Conservation (phyloP, 2,888 invertebrate genomes). For the Octonoba sinensis region DNA sequence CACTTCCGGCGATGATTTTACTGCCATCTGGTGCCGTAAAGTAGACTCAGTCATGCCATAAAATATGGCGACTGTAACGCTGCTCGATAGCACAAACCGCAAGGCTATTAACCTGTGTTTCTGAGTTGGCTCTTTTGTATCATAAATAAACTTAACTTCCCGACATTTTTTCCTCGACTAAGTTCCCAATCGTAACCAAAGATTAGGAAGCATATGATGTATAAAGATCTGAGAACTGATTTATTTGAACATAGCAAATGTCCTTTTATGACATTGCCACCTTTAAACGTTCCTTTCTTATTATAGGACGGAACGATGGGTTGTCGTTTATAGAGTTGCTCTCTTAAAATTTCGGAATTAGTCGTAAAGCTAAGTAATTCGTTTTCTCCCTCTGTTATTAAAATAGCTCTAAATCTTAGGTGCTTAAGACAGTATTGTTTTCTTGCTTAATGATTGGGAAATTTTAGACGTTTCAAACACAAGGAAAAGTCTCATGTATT, state of each 20-base stretch:
- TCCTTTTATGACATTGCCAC: slow-evolving; percentile 20
- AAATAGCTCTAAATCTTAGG: background rate
- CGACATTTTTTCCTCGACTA: slow-evolving; percentile 6
- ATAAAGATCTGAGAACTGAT: slow-evolving; percentile 16
- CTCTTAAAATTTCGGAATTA: slow-evolving; percentile 27
- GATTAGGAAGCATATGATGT: background rate
- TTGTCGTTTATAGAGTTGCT: slow-evolving; percentile 6
- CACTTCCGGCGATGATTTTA: slow-evolving; percentile 47
- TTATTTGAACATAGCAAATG: slow-evolving; percentile 17
- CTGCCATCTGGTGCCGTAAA: slow-evolving; percentile 43
- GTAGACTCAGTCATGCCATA: slow-evolving; percentile 30
- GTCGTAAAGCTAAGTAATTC: slow-evolving; percentile 22
- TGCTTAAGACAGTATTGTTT: background rate
- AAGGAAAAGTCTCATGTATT: too few species aligned
- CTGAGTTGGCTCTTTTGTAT: slow-evolving; percentile 12
- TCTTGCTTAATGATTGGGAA: background rate
- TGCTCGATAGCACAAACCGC: slow-evolving; percentile 20
- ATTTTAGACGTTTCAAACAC: too few species aligned
- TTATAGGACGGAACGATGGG: background rate
- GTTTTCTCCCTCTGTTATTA: slow-evolving; percentile 12
- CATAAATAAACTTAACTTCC: slow-evolving; percentile 22
- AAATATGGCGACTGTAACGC: slow-evolving; percentile 27
- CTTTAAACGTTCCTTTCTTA: background rate
- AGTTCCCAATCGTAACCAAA: slow-evolving; percentile 5
- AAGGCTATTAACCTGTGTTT: slow-evolving; percentile 32